phyloP scores from a whole-genome alignment of 2,797 vertebrate genomes.

The Rhabdomys pumilio region DNA sequence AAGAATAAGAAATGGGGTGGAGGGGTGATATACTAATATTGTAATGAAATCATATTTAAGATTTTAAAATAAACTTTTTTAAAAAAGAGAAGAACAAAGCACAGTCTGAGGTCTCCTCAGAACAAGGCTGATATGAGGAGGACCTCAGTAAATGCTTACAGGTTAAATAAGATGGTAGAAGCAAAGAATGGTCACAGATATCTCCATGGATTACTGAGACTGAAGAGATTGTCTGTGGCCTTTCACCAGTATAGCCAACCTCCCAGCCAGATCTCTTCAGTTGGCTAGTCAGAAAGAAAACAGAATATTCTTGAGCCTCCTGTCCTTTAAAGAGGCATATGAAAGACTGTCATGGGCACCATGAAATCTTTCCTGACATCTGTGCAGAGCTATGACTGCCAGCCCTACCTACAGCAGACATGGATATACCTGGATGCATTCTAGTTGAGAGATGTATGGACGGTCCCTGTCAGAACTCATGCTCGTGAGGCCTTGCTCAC shows the following conservation, averaged over 20 bases:
- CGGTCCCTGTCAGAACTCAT: neutral
- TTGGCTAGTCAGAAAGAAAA: constrained; percentile 16
- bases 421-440: neutral
- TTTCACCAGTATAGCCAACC: neutral
- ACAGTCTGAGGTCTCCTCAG: neutral
- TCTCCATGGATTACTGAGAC: neutral
- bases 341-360: neutral
- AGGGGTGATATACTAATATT: neutral
- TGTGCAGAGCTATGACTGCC: neutral
- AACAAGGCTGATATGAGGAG: neutral
- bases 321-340: neutral
- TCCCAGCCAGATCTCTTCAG: neutral
- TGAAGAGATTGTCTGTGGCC: neutral
- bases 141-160: neutral
- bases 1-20: neutral
- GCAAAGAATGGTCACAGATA: neutral
- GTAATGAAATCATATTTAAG: neutral
- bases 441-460: neutral
- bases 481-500: neutral
- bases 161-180: neutral
- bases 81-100: neutral
- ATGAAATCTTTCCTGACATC: neutral
- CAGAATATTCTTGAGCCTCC: neutral
- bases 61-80: neutral
- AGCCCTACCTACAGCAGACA: neutral